Conservation (phyloP, 2,113 vertebrate species). For the Microtus montanus region DNA sequence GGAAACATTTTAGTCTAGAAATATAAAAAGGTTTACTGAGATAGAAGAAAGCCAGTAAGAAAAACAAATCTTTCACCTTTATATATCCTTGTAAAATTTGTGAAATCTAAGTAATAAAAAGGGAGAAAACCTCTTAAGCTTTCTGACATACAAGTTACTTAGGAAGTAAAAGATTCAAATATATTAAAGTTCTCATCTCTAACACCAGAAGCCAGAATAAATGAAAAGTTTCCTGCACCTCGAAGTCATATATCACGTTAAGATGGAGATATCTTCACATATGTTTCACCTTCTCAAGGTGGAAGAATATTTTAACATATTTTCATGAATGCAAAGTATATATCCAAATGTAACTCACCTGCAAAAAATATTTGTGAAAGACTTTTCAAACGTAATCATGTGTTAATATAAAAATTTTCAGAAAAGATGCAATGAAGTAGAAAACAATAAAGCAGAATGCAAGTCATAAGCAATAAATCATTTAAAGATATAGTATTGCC, state of each 20-base stretch:
- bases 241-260: not conserved
- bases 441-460: not conserved
- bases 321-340: not conserved
- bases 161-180: conserved; percentile 12
- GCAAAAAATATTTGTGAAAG: not conserved
- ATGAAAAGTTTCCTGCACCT: not conserved
- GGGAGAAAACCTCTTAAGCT: conserved; percentile 19
- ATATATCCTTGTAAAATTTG: not conserved
- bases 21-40: not conserved
- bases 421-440: not conserved
- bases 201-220: not conserved
- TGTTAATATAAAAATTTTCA: not conserved
- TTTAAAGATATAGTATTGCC: too few species aligned
- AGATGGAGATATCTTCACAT: not conserved
- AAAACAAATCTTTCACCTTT: not conserved
- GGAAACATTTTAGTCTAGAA: not conserved
- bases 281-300: conserved; percentile 16
- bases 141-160: conserved; percentile 1
- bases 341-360: not conserved
- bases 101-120: conserved; percentile 39
- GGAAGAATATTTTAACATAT: not conserved
- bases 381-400: not conserved
- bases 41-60: not conserved
- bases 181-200: conserved; percentile 17
- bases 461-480: not conserved